A percentile compares a stretch with the other conserved stretches of the same genome.
Evolutionary conservation across 2,797 vertebrate genomes (phyloP).

Genomic region (Intellagama lesueurii): DNA sequence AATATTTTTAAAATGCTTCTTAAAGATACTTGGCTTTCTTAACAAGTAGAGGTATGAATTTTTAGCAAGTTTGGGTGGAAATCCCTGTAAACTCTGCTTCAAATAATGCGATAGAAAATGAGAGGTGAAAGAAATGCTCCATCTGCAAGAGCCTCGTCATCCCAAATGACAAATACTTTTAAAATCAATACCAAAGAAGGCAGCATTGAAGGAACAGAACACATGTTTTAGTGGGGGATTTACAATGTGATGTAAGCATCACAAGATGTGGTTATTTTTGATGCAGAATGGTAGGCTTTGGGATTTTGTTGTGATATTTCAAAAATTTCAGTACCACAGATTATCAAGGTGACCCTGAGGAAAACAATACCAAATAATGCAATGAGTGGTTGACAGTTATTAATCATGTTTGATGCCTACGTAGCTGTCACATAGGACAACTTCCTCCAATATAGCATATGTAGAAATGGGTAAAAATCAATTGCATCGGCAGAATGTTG

Average conservation of each 20-base stretch:
- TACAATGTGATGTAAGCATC: not conserved
- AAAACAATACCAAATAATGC: not conserved
- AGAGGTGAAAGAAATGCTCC: too few relatives aligned
- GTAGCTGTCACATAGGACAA: not conserved
- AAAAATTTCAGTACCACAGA: not conserved
- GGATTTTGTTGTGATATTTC: not conserved
- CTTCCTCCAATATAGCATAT: not conserved
- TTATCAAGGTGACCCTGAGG: not conserved
- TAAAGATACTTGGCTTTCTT: too few relatives aligned
- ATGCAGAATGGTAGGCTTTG: not conserved
- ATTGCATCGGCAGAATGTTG: not conserved
- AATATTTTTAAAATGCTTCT: too few relatives aligned
- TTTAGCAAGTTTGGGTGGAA: too few relatives aligned
- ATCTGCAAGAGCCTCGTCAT: too few relatives aligned
- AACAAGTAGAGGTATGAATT: too few relatives aligned
- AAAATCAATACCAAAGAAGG: too few relatives aligned
- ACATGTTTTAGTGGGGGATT: not conserved
- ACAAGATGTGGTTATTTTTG: not conserved
- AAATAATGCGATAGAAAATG: too few relatives aligned
- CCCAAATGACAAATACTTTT: too few relatives aligned
- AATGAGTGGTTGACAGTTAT: not conserved
- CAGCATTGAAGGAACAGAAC: too few relatives aligned
- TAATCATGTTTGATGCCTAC: not conserved
- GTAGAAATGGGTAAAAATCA: not conserved
- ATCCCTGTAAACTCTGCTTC: too few relatives aligned